Evolutionary conservation across 2,113 vertebrate genomes (phyloP).

Genomic region (Spheniscus mendiculus): DNA sequence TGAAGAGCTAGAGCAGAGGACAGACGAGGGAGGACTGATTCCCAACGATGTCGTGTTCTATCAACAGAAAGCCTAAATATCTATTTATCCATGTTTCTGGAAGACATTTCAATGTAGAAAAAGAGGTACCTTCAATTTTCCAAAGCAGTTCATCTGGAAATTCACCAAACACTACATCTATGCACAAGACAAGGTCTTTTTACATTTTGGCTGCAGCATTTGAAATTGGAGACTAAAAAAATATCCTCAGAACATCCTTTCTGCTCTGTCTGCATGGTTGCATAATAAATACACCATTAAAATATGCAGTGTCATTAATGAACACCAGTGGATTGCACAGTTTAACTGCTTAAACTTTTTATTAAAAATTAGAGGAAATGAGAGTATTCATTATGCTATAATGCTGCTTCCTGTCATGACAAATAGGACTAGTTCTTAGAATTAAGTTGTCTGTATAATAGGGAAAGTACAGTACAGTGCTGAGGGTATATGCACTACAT

Average conservation of each 20-base stretch:
- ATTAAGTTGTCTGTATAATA: slow-evolving; percentile 26
- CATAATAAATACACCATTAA: slow-evolving; percentile 61
- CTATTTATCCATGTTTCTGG: background rate
- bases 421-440: slow-evolving; percentile 24
- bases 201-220: background rate
- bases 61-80: background rate
- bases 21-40: background rate
- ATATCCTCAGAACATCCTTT: background rate
- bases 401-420: slow-evolving; percentile 42
- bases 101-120: background rate
- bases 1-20: background rate
- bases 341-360: slow-evolving; percentile 66
- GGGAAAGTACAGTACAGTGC: background rate
- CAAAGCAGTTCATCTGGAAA: background rate
- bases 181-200: background rate
- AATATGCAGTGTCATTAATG: slow-evolving; percentile 50
- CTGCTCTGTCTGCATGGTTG: background rate
- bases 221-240: background rate
- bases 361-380: slow-evolving; percentile 61
- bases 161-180: background rate
- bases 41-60: accelerated
- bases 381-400: slow-evolving; percentile 56
- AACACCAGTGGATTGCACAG: slow-evolving; percentile 44
- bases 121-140: background rate
- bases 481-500: background rate